Conservation (phyloP, 2,113 vertebrate genomes). For the Narcine bancroftii region DNA sequence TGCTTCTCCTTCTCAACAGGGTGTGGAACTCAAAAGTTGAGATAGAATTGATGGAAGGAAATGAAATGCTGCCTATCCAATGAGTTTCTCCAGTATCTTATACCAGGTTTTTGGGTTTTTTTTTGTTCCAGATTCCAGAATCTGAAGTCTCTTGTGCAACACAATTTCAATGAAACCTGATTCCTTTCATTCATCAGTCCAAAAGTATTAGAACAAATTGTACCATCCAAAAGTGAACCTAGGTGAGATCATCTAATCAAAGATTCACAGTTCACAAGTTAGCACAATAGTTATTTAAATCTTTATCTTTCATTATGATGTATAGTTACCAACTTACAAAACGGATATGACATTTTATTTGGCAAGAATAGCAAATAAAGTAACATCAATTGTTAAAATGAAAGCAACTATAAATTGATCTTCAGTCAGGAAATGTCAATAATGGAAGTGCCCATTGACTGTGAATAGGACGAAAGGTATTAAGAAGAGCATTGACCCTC, state of each 20-base stretch:
- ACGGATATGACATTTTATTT: slow-evolving; percentile 12
- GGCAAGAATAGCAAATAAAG: slow-evolving; percentile 7
- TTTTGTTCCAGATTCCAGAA: too few species aligned
- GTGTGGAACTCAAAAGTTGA: too few species aligned
- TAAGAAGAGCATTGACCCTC: neutral
- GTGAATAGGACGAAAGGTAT: neutral
- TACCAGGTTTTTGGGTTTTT: too few species aligned
- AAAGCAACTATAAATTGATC: slow-evolving; percentile 9
- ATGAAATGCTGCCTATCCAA: too few species aligned
- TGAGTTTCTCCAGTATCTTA: too few species aligned
- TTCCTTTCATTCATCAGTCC: neutral
- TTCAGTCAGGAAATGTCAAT: slow-evolving; percentile 7
- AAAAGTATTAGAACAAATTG: neutral
- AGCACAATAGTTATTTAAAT: neutral
- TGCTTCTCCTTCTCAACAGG: too few species aligned
- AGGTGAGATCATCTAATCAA: neutral
- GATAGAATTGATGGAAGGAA: too few species aligned
- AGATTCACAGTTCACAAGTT: neutral
- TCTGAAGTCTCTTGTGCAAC: too few species aligned
- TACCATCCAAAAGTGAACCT: neutral
- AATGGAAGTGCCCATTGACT: neutral
- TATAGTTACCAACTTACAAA: slow-evolving; percentile 18
- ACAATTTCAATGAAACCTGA: neutral
- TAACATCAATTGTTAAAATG: slow-evolving; percentile 13
- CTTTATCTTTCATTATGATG: slow-evolving; percentile 16